phyloP scores from a whole-genome alignment of 2,113 vertebrate species.

The Calcarius ornatus region DNA sequence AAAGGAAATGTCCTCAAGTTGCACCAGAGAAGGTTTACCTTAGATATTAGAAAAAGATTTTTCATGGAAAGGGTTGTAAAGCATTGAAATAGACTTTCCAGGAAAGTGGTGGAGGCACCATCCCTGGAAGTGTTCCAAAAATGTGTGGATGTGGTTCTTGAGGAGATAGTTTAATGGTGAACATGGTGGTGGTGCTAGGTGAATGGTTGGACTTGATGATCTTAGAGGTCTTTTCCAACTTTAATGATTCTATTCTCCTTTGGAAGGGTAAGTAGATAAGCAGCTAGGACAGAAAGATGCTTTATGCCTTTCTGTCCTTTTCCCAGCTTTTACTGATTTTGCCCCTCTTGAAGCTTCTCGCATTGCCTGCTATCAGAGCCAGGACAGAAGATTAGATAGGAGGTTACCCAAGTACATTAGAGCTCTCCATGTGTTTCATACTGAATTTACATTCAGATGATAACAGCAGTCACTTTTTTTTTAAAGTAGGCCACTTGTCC shows the following conservation, averaged over 20 bases:
- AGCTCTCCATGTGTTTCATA: not conserved
- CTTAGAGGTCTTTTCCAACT: not conserved
- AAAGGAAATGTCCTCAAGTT: not conserved
- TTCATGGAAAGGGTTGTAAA: not conserved
- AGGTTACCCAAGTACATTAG: not conserved
- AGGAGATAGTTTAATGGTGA: not conserved
- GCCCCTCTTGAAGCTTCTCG: not conserved
- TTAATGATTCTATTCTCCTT: not conserved
- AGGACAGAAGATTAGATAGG: not conserved
- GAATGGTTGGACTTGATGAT: not conserved
- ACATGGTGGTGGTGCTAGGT: not conserved
- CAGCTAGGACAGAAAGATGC: not conserved
- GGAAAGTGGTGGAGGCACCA: not conserved
- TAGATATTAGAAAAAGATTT: not conserved
- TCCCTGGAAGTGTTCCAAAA: not conserved
- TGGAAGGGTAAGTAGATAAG: not conserved
- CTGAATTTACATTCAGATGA: not conserved
- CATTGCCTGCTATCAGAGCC: not conserved
- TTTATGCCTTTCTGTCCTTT: not conserved
- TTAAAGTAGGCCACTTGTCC: conserved; percentile 27
- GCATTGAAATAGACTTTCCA: not conserved
- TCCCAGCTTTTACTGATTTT: not conserved
- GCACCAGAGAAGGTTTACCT: not conserved
- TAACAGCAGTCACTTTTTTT: not conserved
- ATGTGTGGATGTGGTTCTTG: no score